Base-by-base conservation (phyloP, 2,113 vertebrate genomes). In the Oncorhynchus kisutch region DNA sequence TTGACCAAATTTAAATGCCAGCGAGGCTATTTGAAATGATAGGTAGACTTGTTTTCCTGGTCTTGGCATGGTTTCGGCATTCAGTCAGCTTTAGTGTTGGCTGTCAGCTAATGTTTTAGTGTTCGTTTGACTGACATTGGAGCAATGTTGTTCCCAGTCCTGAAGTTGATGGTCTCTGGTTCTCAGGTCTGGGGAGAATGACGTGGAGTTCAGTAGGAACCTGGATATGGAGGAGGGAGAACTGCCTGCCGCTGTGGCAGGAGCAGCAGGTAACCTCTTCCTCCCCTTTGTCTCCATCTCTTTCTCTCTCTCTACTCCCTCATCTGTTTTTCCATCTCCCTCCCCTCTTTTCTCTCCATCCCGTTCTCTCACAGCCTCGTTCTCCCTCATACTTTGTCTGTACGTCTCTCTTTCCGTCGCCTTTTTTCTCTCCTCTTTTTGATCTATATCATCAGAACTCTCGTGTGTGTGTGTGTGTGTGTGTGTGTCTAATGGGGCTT, bases 191-290 rank as follows among this genome's bases (percentile, higher is more conserved):
- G 39, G 39, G 39, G 39, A 45, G 90, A 99, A 99, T 31, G 97
- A 99, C 1, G 97, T 99, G 9, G 98, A 99, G 73, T 98, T 98
- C 64, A 94, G 94, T 18, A 95, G 94, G 8, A 96, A 92, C 65
- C 94, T 99, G 93, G 98, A 99, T 71, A 77, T 97, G 75, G 98
- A 99, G 86, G 98, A 99, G 86, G 97, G 97, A 64, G 96, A 99
- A 77, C 93, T 99, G 51, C 91, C 95, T 78, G 97, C 97, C 64
- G 97, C 99, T 81, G 84, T 92, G 72, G 94, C 94, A 24, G 94
- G 95, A 82, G 92, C 95, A 72, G 86, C 95, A 82, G 97, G 98
- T 99, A 93, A 78, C 78, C 3, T 22, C 59, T 2, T 31, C 24
- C 39, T n/a, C 34, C 62, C 9, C 29, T 54, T 34, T 34, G 34